Percentiles rank a stretch among this genome's conserved stretches.
These are phyloP conservation scores for Automeris io DNA, from an alignment of 2,888 invertebrate species.

Conservation along the genomic window DNA sequence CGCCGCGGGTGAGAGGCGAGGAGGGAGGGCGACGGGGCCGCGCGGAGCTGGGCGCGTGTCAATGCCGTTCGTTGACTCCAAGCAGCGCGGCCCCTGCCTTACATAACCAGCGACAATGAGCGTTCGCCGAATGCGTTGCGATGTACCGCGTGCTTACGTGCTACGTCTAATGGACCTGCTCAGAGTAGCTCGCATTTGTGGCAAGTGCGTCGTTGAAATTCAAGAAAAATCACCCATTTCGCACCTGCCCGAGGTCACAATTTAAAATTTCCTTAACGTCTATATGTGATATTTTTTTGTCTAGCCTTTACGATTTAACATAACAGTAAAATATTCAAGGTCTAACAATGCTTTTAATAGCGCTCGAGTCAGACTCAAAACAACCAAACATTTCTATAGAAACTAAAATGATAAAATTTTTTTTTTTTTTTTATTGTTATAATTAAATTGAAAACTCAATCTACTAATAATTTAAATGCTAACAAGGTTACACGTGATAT, in stretches of 20 bases:
- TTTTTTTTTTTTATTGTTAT: too few relatives aligned
- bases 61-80: slow-evolving; percentile 77
- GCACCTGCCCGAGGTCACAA: slow-evolving; percentile 3
- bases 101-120: slow-evolving; percentile 75
- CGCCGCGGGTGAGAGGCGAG: slow-evolving; percentile 31
- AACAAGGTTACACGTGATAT: background rate
- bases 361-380: too few relatives aligned
- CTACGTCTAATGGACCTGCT: slow-evolving; percentile 14
- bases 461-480: background rate
- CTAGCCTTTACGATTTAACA: background rate
- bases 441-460: background rate
- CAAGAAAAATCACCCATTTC: slow-evolving; percentile 3
- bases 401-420: too few relatives aligned
- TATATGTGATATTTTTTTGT: background rate
- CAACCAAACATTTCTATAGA: too few relatives aligned
- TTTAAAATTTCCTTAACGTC: background rate
- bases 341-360: too few relatives aligned
- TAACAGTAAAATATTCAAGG: background rate
- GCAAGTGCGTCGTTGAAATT: slow-evolving; percentile 9
- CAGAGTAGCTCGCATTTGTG: slow-evolving; percentile 10
- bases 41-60: slow-evolving; percentile 62
- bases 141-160: slow-evolving; percentile 37
- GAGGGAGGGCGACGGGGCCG: slow-evolving; percentile 33
- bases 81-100: slow-evolving; percentile 72
- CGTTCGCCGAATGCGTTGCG: slow-evolving; percentile 58